Evolutionary conservation across 2,888 invertebrate genomes (phyloP).

Genomic region (Tinea pellionella): DNA sequence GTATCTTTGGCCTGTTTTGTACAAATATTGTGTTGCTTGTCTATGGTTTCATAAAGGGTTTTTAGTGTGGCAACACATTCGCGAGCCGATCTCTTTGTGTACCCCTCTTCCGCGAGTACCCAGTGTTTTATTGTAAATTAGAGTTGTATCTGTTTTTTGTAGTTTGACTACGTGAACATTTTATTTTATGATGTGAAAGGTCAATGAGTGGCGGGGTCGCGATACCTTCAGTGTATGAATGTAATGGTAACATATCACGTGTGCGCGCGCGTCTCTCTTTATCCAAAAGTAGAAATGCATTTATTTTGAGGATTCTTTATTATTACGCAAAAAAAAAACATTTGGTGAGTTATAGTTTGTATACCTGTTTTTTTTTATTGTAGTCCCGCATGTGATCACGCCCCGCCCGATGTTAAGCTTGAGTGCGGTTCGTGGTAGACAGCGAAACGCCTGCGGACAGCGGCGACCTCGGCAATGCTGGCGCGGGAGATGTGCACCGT

Average conservation of each 20-base stretch:
- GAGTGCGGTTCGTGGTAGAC: too few relatives aligned
- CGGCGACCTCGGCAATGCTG: too few relatives aligned
- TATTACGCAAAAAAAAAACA: too few relatives aligned
- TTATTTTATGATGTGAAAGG: not conserved
- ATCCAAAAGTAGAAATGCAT: not conserved
- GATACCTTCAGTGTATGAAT: not conserved
- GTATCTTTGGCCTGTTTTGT: constrained; percentile 6
- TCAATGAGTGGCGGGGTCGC: not conserved
- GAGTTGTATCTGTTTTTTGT: not conserved
- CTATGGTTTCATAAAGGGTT: not conserved
- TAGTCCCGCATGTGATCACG: too few relatives aligned
- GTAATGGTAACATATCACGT: not conserved
- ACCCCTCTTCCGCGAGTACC: too few relatives aligned
- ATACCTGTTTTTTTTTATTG: too few relatives aligned
- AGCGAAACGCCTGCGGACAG: too few relatives aligned
- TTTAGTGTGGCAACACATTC: not conserved
- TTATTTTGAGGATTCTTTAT: not conserved
- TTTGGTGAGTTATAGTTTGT: too few relatives aligned
- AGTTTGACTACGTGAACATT: not conserved
- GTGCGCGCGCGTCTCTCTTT: too few relatives aligned
- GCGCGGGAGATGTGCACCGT: too few relatives aligned
- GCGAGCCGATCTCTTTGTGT: constrained; percentile 5
- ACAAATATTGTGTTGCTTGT: not conserved
- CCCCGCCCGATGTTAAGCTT: too few relatives aligned
- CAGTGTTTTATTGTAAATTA: not conserved